A percentile compares a stretch with the other conserved stretches of the same genome.
Evolutionary conservation across 2,113 vertebrate genomes (phyloP).

Genomic region (Brachypodius melanocephalos): DNA sequence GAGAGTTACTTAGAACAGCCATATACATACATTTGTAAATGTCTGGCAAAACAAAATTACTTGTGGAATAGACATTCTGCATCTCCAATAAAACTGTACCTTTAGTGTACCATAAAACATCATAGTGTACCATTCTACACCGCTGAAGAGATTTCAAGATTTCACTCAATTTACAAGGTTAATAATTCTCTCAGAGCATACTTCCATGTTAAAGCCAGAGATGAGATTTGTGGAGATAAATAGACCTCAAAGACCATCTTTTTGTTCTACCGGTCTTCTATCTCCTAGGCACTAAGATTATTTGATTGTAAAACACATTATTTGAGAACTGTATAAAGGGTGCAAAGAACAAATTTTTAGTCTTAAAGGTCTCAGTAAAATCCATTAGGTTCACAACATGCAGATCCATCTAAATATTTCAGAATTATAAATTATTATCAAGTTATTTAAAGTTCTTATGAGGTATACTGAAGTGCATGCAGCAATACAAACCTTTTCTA

Average conservation of each 20-base stretch:
- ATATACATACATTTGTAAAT: background rate
- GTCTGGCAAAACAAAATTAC: background rate
- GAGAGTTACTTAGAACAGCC: background rate
- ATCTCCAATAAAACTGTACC: background rate
- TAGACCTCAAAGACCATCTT: background rate
- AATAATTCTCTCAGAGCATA: background rate
- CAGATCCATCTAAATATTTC: background rate
- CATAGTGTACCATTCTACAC: background rate
- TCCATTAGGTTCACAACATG: background rate
- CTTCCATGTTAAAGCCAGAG: background rate
- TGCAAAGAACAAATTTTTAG: background rate
- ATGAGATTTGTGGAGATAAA: background rate
- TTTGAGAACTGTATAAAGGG: background rate
- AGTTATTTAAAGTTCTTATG: background rate
- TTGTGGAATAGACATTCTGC: background rate
- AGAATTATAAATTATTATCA: background rate
- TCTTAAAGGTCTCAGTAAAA: background rate
- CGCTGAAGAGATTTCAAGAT: background rate
- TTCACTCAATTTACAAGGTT: background rate
- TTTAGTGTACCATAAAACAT: background rate
- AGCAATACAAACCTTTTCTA: slow-evolving; percentile 73
- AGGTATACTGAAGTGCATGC: background rate
- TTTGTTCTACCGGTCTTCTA: background rate
- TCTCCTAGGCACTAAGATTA: background rate
- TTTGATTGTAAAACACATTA: background rate